Evolutionary conservation across 2,888 invertebrate genomes (phyloP).

Genomic region (Polyploca ridens): DNA sequence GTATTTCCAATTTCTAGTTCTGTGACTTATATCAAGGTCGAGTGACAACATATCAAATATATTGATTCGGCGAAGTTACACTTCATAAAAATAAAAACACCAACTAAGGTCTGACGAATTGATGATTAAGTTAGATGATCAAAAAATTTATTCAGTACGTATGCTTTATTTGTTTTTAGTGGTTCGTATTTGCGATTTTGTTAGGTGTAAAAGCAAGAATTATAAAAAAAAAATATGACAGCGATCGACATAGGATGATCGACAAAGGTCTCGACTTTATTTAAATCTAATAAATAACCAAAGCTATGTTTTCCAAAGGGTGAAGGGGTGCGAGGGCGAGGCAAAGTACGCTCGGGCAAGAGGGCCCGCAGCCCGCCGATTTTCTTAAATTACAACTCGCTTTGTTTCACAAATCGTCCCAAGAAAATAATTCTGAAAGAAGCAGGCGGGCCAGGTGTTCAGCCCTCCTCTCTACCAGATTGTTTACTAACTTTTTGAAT

Average conservation of each 20-base stretch:
- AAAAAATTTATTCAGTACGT: too few relatives aligned
- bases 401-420: conserved; percentile 83
- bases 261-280: conserved; percentile 56
- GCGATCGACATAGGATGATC: conserved; percentile 20
- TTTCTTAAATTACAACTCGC: conserved; percentile 81
- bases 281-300: conserved; percentile 59
- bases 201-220: too few relatives aligned
- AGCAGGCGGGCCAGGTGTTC: conserved; percentile 43
- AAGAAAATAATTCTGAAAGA: conserved; percentile 74
- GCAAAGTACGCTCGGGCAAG: conserved; percentile 25
- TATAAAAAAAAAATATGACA: too few relatives aligned
- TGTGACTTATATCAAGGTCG: too few relatives aligned
- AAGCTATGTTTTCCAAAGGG: conserved; percentile 53
- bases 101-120: too few relatives aligned
- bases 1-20: too few relatives aligned
- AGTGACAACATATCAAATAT: too few relatives aligned
- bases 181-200: too few relatives aligned
- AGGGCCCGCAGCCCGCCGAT: conserved; percentile 62
- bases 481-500: conserved; percentile 48
- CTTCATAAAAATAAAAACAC: too few relatives aligned
- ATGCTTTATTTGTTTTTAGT: too few relatives aligned
- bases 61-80: too few relatives aligned
- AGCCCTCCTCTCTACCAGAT: conserved; percentile 37
- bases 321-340: conserved; percentile 33
- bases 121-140: too few relatives aligned